phyloP scores from a whole-genome alignment of 2,113 vertebrate genomes.

The Colinus virginianus region DNA sequence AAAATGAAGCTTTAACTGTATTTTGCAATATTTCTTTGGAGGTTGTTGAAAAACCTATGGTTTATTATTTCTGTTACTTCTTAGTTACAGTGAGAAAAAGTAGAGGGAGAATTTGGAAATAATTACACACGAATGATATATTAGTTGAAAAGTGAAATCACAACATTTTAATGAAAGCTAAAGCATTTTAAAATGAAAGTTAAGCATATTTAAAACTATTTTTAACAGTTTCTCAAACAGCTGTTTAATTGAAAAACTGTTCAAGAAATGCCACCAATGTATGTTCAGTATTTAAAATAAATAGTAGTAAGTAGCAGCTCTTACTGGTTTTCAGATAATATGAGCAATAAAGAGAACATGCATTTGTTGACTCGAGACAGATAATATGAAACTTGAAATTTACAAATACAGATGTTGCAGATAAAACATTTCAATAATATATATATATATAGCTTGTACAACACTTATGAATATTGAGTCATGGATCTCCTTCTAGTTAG shows the following conservation, averaged over 20 bases:
- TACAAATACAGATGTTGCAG: neutral
- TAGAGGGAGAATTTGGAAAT: neutral
- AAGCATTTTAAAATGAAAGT: neutral
- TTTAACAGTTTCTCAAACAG: neutral
- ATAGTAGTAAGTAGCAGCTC: neutral
- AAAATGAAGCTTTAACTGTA: neutral
- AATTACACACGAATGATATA: neutral
- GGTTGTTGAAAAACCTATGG: neutral
- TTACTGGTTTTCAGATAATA: neutral
- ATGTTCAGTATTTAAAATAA: neutral
- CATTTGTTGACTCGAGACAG: neutral
- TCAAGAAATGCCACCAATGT: neutral
- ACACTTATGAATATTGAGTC: neutral
- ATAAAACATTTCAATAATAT: neutral
- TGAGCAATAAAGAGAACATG: neutral
- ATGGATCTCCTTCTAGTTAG: neutral
- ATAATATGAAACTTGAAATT: neutral
- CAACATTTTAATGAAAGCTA: neutral
- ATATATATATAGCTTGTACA: neutral
- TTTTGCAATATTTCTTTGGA: neutral
- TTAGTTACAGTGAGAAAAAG: neutral
- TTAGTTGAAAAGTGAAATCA: neutral
- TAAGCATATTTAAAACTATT: neutral
- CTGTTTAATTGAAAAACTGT: neutral
- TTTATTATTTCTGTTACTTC: constrained; percentile 13